Evolutionary conservation across 2,113 vertebrate genomes (phyloP).

Genomic region (Pelmatolapia mariae): DNA sequence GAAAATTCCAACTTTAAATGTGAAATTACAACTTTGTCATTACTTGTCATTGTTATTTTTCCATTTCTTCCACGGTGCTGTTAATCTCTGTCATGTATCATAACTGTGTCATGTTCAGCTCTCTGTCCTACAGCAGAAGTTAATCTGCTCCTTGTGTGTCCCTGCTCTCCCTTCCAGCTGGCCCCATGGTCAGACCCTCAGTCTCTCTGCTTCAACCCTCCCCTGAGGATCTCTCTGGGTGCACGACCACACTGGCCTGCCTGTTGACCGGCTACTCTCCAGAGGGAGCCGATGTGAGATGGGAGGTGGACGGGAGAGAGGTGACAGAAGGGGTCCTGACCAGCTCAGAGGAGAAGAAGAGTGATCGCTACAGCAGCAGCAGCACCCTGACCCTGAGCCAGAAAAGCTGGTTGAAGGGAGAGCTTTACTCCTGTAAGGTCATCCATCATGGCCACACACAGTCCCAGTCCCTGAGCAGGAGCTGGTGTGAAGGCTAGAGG

Average conservation of each 20-base stretch:
- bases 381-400: conserved; percentile 26
- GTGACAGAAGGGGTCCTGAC: conserved; percentile 5
- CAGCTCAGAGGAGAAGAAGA: conserved; percentile 35
- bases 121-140: not conserved
- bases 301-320: conserved; percentile 13
- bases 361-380: conserved; percentile 22
- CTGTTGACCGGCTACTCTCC: conserved; percentile 28
- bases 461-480: conserved; percentile 8
- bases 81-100: too few relatives aligned
- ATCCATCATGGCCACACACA: conserved; percentile 17
- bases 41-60: too few relatives aligned
- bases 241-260: conserved; percentile 11
- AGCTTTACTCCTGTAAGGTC: conserved; percentile 22
- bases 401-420: conserved; percentile 19
- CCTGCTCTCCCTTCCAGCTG: conserved; percentile 9
- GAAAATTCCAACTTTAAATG: too few relatives aligned
- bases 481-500: conserved; percentile 13
- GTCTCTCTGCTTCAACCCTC: not conserved
- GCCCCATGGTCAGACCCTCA: not conserved
- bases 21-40: too few relatives aligned
- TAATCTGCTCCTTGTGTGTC: not conserved
- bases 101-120: not conserved
- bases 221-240: not conserved
- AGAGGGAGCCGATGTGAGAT: conserved; percentile 19
- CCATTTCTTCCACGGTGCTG: too few relatives aligned